Percentiles rank a stretch among this genome's conserved stretches.
phyloP scores from a whole-genome alignment of 2,797 vertebrate species.

The Syngnathus acus region DNA sequence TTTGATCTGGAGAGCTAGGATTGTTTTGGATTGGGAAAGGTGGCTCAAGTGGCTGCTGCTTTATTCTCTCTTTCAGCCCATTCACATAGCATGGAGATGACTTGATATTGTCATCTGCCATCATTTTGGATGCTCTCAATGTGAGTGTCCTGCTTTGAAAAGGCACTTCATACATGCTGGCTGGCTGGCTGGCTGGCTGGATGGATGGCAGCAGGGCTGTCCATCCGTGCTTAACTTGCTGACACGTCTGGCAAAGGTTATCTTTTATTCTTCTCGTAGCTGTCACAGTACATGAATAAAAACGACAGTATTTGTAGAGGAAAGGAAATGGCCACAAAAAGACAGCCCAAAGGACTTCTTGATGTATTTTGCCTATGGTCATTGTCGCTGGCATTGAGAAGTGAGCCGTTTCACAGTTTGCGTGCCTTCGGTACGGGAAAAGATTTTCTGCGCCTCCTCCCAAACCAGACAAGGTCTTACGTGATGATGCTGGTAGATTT shows the following conservation, averaged over 20 bases:
- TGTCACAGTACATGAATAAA: conserved; percentile 11
- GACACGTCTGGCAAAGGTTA: neutral
- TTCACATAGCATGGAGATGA: too few species aligned
- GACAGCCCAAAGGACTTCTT: neutral
- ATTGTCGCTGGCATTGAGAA: too few species aligned
- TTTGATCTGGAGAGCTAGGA: too few species aligned
- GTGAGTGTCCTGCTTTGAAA: neutral
- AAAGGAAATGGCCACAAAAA: conserved; percentile 6
- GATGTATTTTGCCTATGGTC: too few species aligned
- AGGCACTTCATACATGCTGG: neutral
- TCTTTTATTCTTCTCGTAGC: neutral
- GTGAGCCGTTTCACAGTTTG: conserved; percentile 25
- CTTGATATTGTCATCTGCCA: too few species aligned
- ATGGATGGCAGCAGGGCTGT: neutral
- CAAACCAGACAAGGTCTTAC: conserved; percentile 16
- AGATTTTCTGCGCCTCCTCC: conserved; percentile 31
- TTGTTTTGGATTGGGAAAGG: too few species aligned
- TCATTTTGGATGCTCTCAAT: neutral
- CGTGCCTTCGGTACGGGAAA: conserved; percentile 29
- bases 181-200: neutral
- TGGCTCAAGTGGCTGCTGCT: too few species aligned
- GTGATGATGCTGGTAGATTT: conserved; percentile 13
- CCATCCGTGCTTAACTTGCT: conserved; percentile 2
- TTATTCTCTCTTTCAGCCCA: too few species aligned
- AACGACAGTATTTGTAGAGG: conserved; percentile 2